Evolutionary conservation across 2,797 vertebrate genomes (phyloP).

Genomic region (Myotis vivesi): DNA sequence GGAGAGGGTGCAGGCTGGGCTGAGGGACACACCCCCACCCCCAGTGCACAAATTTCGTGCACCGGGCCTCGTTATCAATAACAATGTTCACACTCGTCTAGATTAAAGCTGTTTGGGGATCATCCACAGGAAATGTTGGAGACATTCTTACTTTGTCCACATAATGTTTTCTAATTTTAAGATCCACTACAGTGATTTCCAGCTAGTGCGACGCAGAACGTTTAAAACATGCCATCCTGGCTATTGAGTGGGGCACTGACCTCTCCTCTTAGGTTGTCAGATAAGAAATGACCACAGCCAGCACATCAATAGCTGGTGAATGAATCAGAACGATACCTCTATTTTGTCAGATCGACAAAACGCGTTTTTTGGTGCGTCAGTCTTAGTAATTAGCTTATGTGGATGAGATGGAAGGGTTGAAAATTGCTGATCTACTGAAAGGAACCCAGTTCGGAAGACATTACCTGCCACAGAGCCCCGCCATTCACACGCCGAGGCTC

Average conservation of each 20-base stretch:
- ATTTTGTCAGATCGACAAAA: neutral
- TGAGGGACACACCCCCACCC: too few species aligned
- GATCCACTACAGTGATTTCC: neutral
- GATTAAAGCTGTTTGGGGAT: neutral
- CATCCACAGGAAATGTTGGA: neutral
- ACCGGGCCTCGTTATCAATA: neutral
- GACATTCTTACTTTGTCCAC: neutral
- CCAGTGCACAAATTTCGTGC: too few species aligned
- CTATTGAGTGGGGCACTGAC: neutral
- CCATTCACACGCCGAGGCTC: neutral
- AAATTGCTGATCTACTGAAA: neutral
- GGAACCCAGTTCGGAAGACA: neutral
- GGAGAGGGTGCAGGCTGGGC: too few species aligned
- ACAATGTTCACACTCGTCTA: neutral
- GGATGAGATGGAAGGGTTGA: neutral
- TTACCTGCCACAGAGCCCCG: neutral
- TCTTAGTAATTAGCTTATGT: neutral
- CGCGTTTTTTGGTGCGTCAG: neutral
- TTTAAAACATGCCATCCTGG: neutral
- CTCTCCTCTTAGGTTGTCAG: neutral
- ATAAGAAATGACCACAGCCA: neutral
- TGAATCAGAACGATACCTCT: neutral
- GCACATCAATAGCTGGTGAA: neutral
- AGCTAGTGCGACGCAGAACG: neutral
- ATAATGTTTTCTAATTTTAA: constrained; percentile 32